These are phyloP conservation scores for Osmoderma eremita DNA, from an alignment of 2,888 invertebrate species.

Conservation along the genomic window DNA sequence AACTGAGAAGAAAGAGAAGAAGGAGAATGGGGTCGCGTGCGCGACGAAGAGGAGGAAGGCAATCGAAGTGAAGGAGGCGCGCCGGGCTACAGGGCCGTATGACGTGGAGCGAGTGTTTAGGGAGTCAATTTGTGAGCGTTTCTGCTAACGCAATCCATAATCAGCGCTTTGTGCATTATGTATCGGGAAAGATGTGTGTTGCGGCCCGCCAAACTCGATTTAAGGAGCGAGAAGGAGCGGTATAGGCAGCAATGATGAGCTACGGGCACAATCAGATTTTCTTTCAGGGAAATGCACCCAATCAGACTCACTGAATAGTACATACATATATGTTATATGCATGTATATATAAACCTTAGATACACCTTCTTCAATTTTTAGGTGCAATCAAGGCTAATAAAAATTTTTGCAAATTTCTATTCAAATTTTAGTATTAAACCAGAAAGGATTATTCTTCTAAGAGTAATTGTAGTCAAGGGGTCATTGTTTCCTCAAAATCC, in stretches of 20 bases:
- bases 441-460: too few relatives aligned
- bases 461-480: too few relatives aligned
- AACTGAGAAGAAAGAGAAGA: slow-evolving; percentile 18
- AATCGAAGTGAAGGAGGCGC: slow-evolving; percentile 8
- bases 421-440: too few relatives aligned
- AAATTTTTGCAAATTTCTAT: too few relatives aligned
- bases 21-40: slow-evolving; percentile 4
- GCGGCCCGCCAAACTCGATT: slow-evolving; percentile 49
- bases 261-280: slow-evolving; percentile 50
- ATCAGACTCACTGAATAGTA: slow-evolving; percentile 46
- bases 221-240: slow-evolving; percentile 45
- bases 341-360: not conserved
- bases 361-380: too few relatives aligned
- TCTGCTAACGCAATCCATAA: slow-evolving; percentile 44
- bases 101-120: slow-evolving; percentile 36
- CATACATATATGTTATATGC: slow-evolving; percentile 1
- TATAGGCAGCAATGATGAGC: slow-evolving; percentile 44
- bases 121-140: slow-evolving; percentile 42
- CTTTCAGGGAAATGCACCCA: slow-evolving; percentile 52
- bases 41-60: slow-evolving; percentile 4
- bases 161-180: slow-evolving; percentile 50
- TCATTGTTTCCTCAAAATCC: too few relatives aligned
- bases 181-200: slow-evolving; percentile 37
- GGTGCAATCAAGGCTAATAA: too few relatives aligned
- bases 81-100: slow-evolving; percentile 1